Evolutionary conservation across 1,140 invertebrate species (phyloP).

Genomic region (Adelges cooleyi): DNA sequence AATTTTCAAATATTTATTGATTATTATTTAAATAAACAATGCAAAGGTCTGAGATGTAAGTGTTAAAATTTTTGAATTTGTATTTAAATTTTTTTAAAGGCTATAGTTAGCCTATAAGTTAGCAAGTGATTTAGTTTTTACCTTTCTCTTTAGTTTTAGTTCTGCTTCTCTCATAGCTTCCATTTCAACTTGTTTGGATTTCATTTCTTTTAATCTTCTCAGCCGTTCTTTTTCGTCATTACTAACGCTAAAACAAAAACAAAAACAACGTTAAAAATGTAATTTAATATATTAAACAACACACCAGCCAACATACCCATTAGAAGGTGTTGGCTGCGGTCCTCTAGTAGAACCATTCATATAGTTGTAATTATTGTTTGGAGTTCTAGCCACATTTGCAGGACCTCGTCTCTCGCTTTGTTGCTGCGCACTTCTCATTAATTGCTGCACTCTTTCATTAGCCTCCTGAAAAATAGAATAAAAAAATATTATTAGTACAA

Average conservation of each 20-base stretch:
- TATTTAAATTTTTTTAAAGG: too few species aligned
- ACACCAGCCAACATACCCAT: conserved; percentile 9
- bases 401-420: conserved; percentile 36
- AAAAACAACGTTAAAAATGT: too few species aligned
- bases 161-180: conserved; percentile 37
- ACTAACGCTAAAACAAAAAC: conserved; percentile 30
- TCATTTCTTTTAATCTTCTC: conserved; percentile 44
- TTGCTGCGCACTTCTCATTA: conserved; percentile 39
- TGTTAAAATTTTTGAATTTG: too few species aligned
- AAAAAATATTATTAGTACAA: too few species aligned
- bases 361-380: conserved; percentile 12
- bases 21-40: too few species aligned
- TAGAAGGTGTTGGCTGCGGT: conserved; percentile 8
- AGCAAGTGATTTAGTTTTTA: neutral
- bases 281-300: too few species aligned
- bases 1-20: too few species aligned
- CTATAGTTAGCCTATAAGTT: too few species aligned
- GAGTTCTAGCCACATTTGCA: neutral
- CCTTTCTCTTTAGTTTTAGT: conserved; percentile 38
- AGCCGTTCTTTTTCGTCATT: conserved; percentile 43
- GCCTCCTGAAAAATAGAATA: too few species aligned
- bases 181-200: conserved; percentile 42
- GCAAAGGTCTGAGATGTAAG: too few species aligned
- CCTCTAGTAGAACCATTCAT: conserved; percentile 29
- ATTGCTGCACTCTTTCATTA: conserved; percentile 41